Evolutionary conservation across 2,113 vertebrate genomes (phyloP), one percentile per base, ranked within the genome.

Genomic region (Egretta garzetta): DNA sequence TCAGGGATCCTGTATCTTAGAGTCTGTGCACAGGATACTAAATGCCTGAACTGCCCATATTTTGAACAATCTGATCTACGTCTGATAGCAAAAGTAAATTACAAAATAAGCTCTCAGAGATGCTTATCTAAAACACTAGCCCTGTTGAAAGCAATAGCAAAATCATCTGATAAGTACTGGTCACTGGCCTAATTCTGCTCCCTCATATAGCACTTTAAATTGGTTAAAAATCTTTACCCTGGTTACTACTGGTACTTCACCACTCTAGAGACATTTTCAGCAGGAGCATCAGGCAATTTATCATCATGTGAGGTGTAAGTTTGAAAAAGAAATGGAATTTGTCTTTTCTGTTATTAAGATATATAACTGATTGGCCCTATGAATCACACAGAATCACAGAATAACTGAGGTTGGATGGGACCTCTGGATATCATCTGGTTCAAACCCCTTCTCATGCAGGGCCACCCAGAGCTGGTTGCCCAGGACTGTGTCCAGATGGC

Each of bases 401-500:
- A 83, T 59, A 16, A 41, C 20, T 43, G n/a, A 68, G 20, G 45
- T 60, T 43, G 45, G 45, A 52, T 13, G 45, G 16, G 10, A 32
- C 20, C 53, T 77, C 53, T 52, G 45, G 6, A 22, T 13, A 26
- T 33, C 30, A 37, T 55, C 55, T 41, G 12, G 14, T 55, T 15
- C 39, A 58, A 19, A 6, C 9, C 8, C 10, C 39, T 53, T 19
- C 47, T 53, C 20, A 5, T 8, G 37, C 32, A 60, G 23, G 45
- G 19, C 14, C 47, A 43, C 15, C 12, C n/a, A 50, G 3, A 62
- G 12, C 37, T 23, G 18, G 10, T 47, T 85, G 70, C 15, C 37
- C 21, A 32, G 45, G 30, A 28, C 12, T 1, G 1, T 21, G 26
- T 45, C 33, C 16, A 26, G 49, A 10, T 3, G 4, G 17, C 5